Conservation (phyloP, 1,140 invertebrate species). For the Lasioglossum baleicum region DNA sequence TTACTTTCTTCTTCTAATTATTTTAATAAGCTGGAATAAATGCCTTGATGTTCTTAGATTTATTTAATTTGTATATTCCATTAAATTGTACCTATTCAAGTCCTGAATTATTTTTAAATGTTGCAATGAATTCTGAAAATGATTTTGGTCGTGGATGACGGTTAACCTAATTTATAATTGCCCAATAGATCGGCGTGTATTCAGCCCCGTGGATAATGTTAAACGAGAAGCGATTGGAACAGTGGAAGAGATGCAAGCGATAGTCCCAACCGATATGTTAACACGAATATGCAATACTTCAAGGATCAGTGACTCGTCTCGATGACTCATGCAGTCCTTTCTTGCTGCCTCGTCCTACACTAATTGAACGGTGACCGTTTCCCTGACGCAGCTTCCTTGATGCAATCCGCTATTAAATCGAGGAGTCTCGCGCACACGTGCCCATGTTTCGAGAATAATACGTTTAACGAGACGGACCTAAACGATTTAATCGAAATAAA, state of each 20-base stretch:
- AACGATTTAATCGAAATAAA: background rate
- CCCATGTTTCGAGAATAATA: background rate
- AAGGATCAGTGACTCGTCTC: constrained; percentile 38
- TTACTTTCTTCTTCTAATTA: too few species aligned
- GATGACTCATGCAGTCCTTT: constrained; percentile 50
- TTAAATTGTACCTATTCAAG: too few species aligned
- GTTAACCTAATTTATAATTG: too few species aligned
- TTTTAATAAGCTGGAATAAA: too few species aligned
- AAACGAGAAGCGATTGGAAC: background rate
- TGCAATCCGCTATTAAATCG: constrained; percentile 24
- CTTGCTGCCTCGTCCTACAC: constrained; percentile 41
- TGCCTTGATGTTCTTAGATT: too few species aligned
- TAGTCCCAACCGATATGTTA: constrained; percentile 47
- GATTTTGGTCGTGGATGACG: too few species aligned
- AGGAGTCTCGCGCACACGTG: background rate
- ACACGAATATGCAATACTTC: constrained; percentile 52
- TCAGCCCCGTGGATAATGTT: too few species aligned
- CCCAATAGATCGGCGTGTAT: too few species aligned
- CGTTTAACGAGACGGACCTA: background rate
- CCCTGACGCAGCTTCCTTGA: background rate
- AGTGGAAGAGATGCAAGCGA: background rate
- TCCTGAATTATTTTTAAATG: too few species aligned
- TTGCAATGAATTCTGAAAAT: too few species aligned
- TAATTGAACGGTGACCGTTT: constrained; percentile 30
- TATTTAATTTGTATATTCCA: too few species aligned